Evolutionary conservation across 1,140 invertebrate genomes (phyloP).

Genomic region (Drosophila erecta): DNA sequence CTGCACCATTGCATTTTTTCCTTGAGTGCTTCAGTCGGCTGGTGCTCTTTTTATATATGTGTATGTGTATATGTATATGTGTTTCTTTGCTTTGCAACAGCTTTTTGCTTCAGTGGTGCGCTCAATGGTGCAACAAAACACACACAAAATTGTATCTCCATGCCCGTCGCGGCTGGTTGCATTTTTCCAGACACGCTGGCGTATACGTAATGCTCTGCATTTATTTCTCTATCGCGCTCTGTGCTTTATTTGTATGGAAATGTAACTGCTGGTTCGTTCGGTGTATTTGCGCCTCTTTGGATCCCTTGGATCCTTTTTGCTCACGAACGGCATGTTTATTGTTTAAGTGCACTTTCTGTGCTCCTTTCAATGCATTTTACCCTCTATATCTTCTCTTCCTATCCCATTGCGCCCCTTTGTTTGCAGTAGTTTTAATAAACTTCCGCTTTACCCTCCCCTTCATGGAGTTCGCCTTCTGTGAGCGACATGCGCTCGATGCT

Average conservation of each 20-base stretch:
- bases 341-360: constrained; percentile 52
- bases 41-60: background rate
- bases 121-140: constrained; percentile 81
- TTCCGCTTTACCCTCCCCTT: constrained; percentile 70
- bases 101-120: constrained; percentile 73
- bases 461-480: constrained; percentile 56
- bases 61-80: background rate
- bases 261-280: constrained; percentile 29
- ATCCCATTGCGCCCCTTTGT: constrained; percentile 42
- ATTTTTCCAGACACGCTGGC: constrained; percentile 45
- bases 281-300: constrained; percentile 9
- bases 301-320: constrained; percentile 39
- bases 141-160: constrained; percentile 64
- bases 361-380: constrained; percentile 43
- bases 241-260: constrained; percentile 48
- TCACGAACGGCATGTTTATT: constrained; percentile 53
- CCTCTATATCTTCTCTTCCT: constrained; percentile 18
- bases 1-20: constrained; percentile 64
- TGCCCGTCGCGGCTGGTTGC: constrained; percentile 45
- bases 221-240: constrained; percentile 25
- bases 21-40: constrained; percentile 45
- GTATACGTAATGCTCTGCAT: constrained; percentile 65
- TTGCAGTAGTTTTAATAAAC: constrained; percentile 77
- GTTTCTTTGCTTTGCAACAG: constrained; percentile 9
- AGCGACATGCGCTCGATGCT: constrained; percentile 57